These are phyloP conservation scores for Chrysolina americana DNA, from an alignment of 2,888 invertebrate species.

Conservation along the genomic window DNA sequence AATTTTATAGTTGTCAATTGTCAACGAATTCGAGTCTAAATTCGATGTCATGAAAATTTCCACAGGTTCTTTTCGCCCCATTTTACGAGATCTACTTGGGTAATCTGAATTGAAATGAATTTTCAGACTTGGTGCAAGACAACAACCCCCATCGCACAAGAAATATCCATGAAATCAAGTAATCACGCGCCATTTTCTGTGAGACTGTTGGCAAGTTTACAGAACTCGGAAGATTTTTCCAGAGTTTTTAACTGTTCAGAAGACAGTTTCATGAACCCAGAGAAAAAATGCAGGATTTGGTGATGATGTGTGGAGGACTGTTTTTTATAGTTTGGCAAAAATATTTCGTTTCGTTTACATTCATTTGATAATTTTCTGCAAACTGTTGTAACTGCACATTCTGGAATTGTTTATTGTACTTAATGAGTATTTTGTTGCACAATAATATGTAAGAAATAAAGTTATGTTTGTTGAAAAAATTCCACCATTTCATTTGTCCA, in stretches of 20 bases:
- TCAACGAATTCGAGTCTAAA: no score
- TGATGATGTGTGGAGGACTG: conserved; percentile 49
- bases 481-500: no score
- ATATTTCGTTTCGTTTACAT: neutral
- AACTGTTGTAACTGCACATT: no score
- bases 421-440: no score
- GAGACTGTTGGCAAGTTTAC: conserved; percentile 78
- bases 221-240: conserved; percentile 82
- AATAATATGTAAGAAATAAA: no score
- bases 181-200: conserved; percentile 82
- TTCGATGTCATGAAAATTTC: no score
- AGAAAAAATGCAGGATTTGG: conserved; percentile 72
- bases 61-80: neutral
- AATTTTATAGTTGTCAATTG: no score
- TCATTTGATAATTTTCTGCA: neutral
- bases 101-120: neutral
- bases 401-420: no score
- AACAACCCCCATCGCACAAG: conserved; percentile 74
- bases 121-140: conserved; percentile 88
- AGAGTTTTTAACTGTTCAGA: conserved; percentile 73
- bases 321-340: neutral
- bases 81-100: neutral
- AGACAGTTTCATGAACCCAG: conserved; percentile 74
- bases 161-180: conserved; percentile 68
- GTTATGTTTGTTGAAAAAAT: no score